Base-by-base conservation (phyloP, 2,113 vertebrate species). In the Macrotis lagotis region DNA sequence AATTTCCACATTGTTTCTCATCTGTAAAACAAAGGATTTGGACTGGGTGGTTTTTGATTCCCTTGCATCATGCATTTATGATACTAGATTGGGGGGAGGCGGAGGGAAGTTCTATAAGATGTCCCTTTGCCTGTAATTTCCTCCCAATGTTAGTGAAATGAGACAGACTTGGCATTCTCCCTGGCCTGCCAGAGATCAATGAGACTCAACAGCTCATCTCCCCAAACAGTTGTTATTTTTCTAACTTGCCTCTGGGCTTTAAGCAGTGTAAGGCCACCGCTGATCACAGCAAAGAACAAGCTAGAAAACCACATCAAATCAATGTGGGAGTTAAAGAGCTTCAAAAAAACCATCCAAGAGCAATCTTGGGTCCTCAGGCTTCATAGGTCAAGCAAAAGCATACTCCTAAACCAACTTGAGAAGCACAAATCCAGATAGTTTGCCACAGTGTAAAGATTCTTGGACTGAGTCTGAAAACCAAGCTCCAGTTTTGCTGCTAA, bases 201-300 rank as follows among this genome's bases (percentile, higher is more conserved):
- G 92, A 90, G 89, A 90, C 53, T 92, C 91, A 50, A 28, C 48
- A 4, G 91, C 90, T 92, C 50, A 53, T 83, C 19, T 31, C 8
- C 16, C 37, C 49, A 47, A 93, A 89, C 24, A 91, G 89, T 37
- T 91, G 25, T 55, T 91, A 26, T 93, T 94, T 94, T 95, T 59
- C 89, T 47, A 55, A 91, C 50, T 89, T 10, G 0, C 28, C 91
- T 95, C 55, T 55, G 90, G 52, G 83, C 89, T 92, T 88, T 44
- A 24, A 93, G 48, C 1, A n/a, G 37, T n/a, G 49, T 92, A 22
- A 92, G 48, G 48, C 22, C 47, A 51, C 2, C 24, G 8, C 19
- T 28, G 7, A 83, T 49, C 48, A 93, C 91, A 94, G n/a, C 2
- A 1, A 95, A 19, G 4, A 95, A 19, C 2, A 37, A 50, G 37